Base-by-base conservation (phyloP, 2,113 vertebrate genomes). In the Siniperca chuatsi region DNA sequence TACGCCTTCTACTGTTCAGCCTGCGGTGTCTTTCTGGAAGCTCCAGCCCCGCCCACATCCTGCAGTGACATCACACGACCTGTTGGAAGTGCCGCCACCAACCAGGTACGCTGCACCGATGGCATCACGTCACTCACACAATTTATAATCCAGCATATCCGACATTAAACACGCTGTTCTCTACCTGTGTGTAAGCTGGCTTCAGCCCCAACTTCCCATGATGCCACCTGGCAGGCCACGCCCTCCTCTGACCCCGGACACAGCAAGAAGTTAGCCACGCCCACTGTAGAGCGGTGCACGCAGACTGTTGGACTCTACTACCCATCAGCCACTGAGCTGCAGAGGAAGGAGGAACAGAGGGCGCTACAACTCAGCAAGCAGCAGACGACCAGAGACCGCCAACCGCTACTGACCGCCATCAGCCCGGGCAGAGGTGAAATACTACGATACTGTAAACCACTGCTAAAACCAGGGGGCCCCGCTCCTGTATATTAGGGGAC, bases 221-320 rank as follows among this genome's bases (percentile, higher is more conserved):
- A 83, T 50, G 75, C 85, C 87, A 92, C 90, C 60, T 96, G 96
- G 95, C 93, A 96, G 81, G 72, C 94, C 61, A 68, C 86, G 42
- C 82, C 79, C n/a, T 48, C 86, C 29, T 64, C 87, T 69, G 83
- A 82, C 40, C 37, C 83, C 82, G 33, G 77, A 74, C 75, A 52
- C 21, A 81, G 37, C n/a, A 29, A 16, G 12, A 87, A 78, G 81
- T 52, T 9, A 50, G 44, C 82, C 52, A 83, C 82, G 35, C 84
- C 95, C 75, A 83, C 86, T 72, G 91, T 90, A 69, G 94, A 98
- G 16, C 88, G 71, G 58, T 90, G 92, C 90, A 99, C 98, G 0
- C 98, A 99, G 93, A 99, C 98, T 0, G 62, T 92, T 7, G 97
- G 98, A 65, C 95, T 99, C 50, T 98, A 97, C 94, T 98, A 97